Evolutionary conservation across 2,113 vertebrate genomes (phyloP).

Genomic region (Dipodomys stephensi): DNA sequence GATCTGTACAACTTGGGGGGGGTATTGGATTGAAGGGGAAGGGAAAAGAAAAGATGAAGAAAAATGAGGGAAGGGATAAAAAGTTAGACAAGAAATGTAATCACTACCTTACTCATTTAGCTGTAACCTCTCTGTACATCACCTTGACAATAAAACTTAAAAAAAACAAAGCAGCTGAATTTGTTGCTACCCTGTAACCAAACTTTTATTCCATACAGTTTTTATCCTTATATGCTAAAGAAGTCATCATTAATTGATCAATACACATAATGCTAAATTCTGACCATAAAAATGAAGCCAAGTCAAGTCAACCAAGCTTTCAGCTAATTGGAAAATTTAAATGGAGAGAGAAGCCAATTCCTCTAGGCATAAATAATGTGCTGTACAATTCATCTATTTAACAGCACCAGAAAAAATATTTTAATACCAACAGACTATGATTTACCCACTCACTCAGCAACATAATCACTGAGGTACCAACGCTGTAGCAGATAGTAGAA

Average conservation of each 20-base stretch:
- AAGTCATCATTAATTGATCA: constrained; percentile 74
- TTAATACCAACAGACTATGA: not conserved
- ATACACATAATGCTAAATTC: constrained; percentile 47
- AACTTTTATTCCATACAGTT: constrained; percentile 46
- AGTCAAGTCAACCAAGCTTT: constrained; percentile 69
- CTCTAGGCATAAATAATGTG: constrained; percentile 51
- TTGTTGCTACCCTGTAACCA: constrained; percentile 11
- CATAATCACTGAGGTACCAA: not conserved
- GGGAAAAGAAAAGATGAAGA: too few relatives aligned
- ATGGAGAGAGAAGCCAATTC: constrained; percentile 20
- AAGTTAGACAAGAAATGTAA: too few relatives aligned
- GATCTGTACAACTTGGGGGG: too few relatives aligned
- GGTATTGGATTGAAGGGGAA: too few relatives aligned
- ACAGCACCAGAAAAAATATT: constrained; percentile 48
- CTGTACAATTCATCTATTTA: constrained; percentile 27
- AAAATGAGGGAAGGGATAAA: too few relatives aligned
- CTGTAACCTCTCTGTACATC: too few relatives aligned
- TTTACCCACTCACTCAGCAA: not conserved
- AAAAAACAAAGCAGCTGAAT: not conserved
- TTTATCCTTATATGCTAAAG: constrained; percentile 62
- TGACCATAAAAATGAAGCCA: constrained; percentile 46
- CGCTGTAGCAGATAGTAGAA: not conserved
- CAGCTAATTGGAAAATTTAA: constrained; percentile 69
- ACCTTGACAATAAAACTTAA: too few relatives aligned
- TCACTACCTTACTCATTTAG: too few relatives aligned